Conservation (phyloP, 2,113 vertebrate genomes). For the Labeo rohita region DNA sequence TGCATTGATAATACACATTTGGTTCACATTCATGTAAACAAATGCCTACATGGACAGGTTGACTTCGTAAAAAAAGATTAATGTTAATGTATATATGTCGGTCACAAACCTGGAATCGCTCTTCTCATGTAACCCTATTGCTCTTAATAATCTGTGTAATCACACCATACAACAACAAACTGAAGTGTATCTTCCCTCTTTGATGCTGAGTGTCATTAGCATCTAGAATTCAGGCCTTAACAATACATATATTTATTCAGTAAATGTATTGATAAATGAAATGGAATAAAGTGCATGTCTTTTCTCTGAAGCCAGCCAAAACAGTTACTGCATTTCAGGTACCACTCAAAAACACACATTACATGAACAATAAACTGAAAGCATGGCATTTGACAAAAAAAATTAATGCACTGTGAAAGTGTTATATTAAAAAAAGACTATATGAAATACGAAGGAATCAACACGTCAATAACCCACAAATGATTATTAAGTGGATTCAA, state of each 20-base stretch:
- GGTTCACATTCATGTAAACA: neutral
- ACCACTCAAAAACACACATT: neutral
- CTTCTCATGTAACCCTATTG: neutral
- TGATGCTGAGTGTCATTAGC: neutral
- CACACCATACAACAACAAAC: neutral
- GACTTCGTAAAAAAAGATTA: neutral
- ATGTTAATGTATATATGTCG: neutral
- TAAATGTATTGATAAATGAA: neutral
- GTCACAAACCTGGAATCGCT: neutral
- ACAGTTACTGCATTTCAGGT: neutral
- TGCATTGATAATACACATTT: neutral
- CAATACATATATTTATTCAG: neutral
- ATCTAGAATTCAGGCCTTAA: neutral
- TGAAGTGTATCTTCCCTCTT: neutral
- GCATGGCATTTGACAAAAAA: neutral
- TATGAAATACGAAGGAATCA: neutral
- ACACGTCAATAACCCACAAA: neutral
- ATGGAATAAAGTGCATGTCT: neutral
- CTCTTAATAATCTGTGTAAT: neutral
- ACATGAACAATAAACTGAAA: neutral
- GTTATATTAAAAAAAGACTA: neutral
- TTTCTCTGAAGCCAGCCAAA: neutral
- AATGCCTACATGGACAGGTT: neutral
- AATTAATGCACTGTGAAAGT: neutral
- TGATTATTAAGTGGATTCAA: neutral